Evolutionary conservation across 2,113 vertebrate species (phyloP), one percentile per base, ranked within the genome.

Genomic region (Dolichallabes microphthalmus): DNA sequence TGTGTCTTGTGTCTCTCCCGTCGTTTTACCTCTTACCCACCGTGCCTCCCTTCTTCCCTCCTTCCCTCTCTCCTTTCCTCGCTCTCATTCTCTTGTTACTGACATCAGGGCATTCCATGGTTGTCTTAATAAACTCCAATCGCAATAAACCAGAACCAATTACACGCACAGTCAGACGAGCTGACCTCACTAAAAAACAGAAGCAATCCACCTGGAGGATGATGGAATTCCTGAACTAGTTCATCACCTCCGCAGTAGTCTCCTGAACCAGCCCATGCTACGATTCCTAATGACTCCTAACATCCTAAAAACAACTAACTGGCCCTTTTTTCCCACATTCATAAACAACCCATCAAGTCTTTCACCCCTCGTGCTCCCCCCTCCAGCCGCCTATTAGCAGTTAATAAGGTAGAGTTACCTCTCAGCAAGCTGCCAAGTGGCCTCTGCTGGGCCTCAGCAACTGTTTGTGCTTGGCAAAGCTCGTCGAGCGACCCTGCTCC

Each of bases 101-200:
- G 85, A 90, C 79, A 90, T 82, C 77, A 86, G 86, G 85, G 78
- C 89, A 89, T 89, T 88, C 87, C 90, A 71, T 17, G 63, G 61
- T 85, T 88, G 79, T 89, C 86, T 88, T 89, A 88, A 90, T 89
- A 88, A 89, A 88, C 81, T 87, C 82, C 45, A 85, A 88, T 90
- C 52, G 81, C 88, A 87, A 78, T 85, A 89, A 87, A 88, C 85
- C 88, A 74, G 73, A 86, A 88, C 77, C 45, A 83, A 90, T 88
- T 87, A 88, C 82, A 86, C n/a, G 32, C 83, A 19, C 87, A 77
- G 83, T 75, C 86, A 80, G 87, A 89, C 68, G 50, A 74, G 80
- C 83, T 89, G 87, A 89, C 63, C 69, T 87, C 64, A 74, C 81
- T 78, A 78, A 80, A 82, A 82, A 82, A 64, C 14, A 27, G 89